Conservation (phyloP, 2,797 vertebrate species). For the Percopsis omiscomaycus region DNA sequence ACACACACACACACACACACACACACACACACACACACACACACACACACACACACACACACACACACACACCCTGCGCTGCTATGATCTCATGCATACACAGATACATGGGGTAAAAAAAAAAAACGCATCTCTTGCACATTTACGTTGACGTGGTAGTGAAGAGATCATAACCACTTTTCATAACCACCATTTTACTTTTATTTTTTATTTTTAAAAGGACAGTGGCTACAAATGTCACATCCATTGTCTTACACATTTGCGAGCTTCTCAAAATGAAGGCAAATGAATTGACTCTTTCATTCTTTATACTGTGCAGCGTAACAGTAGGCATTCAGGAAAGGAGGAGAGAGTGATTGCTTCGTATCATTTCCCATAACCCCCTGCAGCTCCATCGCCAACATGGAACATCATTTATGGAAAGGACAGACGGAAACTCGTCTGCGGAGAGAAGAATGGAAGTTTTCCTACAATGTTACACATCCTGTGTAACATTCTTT, state of each 20-base stretch:
- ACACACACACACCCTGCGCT: conserved; percentile 28
- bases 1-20: no score
- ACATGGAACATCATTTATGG: conserved; percentile 46
- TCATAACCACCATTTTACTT: not conserved
- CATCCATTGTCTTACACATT: not conserved
- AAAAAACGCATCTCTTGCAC: conserved; percentile 1
- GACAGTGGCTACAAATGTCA: not conserved
- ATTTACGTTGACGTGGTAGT: not conserved
- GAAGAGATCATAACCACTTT: conserved; percentile 8
- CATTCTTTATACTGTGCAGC: not conserved
- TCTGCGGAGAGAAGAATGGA: conserved; percentile 38
- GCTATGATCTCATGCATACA: conserved; percentile 16
- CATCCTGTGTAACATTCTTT: conserved; percentile 39
- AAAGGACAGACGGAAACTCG: conserved; percentile 58
- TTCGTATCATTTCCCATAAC: conserved; percentile 39
- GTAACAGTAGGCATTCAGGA: conserved; percentile 6
- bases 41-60: not conserved
- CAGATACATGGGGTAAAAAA: conserved; percentile 2
- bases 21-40: no score
- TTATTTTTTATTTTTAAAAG: not conserved
- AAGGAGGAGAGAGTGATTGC: conserved; percentile 33
- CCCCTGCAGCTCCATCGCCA: conserved; percentile 52
- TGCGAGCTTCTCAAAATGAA: conserved; percentile 1
- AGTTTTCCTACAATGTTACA: conserved; percentile 40
- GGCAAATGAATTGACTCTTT: not conserved